phyloP scores from a whole-genome alignment of 2,888 invertebrate genomes.

The Invenusta paracnida region DNA sequence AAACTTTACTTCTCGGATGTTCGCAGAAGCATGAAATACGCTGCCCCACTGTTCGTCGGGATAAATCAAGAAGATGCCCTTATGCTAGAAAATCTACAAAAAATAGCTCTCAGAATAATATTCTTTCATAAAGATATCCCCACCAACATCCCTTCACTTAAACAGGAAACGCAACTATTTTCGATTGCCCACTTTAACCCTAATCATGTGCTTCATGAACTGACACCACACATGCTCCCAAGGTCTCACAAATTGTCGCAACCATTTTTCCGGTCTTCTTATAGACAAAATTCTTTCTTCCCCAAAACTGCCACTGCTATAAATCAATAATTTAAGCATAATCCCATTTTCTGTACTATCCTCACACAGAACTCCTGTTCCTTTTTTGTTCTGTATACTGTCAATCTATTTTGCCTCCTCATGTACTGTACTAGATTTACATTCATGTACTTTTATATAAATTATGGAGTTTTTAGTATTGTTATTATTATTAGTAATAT shows the following conservation, averaged over 20 bases:
- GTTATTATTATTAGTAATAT: too few species aligned
- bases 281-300: neutral
- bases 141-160: neutral
- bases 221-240: neutral
- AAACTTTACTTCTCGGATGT: neutral
- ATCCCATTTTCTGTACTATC: neutral
- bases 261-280: neutral
- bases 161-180: too few species aligned
- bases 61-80: neutral
- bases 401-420: neutral
- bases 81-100: neutral
- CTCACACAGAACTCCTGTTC: neutral
- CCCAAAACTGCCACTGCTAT: neutral
- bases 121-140: too few species aligned
- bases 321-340: neutral
- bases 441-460: neutral
- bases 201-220: too few species aligned
- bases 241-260: neutral
- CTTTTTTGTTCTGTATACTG: neutral
- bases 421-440: neutral
- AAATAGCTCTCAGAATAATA: too few species aligned
- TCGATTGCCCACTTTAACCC: too few species aligned
- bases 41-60: neutral
- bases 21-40: neutral
- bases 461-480: neutral